Evolutionary conservation across 2,797 vertebrate genomes (phyloP).

Genomic region (Uromys caudimaculatus): DNA sequence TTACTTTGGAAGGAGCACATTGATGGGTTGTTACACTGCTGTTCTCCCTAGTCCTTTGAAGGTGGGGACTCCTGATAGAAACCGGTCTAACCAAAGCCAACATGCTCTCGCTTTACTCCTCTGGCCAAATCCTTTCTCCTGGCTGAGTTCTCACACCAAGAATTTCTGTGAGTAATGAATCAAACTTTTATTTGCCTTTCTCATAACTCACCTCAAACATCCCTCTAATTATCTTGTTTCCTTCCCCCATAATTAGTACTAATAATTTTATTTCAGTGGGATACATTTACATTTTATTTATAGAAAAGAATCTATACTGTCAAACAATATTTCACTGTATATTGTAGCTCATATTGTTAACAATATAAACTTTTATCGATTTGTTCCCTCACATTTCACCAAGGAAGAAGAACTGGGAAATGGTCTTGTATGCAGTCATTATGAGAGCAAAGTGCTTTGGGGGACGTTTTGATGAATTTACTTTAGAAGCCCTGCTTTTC

Average conservation of each 20-base stretch:
- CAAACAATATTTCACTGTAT: not conserved
- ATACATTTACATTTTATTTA: conserved; percentile 51
- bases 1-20: not conserved
- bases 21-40: not conserved
- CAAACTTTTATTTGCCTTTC: conserved; percentile 79
- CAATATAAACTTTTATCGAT: not conserved
- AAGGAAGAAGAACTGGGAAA: conserved; percentile 12
- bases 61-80: not conserved
- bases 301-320: not conserved
- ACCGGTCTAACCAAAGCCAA: conserved; percentile 42
- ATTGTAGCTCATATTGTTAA: not conserved
- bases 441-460: not conserved
- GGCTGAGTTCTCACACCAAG: conserved; percentile 65
- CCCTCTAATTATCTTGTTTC: conserved; percentile 77
- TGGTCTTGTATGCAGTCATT: not conserved
- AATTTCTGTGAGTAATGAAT: conserved; percentile 58
- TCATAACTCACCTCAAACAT: conserved; percentile 65
- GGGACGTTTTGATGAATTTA: not conserved
- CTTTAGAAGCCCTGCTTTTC: conserved; percentile 15
- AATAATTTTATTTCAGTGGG: conserved; percentile 71
- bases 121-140: conserved; percentile 34
- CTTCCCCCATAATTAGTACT: conserved; percentile 66
- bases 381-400: not conserved
- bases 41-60: not conserved
- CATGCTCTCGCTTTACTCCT: not conserved